Percentiles rank a stretch among this genome's conserved stretches.
These are phyloP conservation scores for Autographa pulchrina DNA, from an alignment of 2,888 invertebrate genomes.

Conservation along the genomic window DNA sequence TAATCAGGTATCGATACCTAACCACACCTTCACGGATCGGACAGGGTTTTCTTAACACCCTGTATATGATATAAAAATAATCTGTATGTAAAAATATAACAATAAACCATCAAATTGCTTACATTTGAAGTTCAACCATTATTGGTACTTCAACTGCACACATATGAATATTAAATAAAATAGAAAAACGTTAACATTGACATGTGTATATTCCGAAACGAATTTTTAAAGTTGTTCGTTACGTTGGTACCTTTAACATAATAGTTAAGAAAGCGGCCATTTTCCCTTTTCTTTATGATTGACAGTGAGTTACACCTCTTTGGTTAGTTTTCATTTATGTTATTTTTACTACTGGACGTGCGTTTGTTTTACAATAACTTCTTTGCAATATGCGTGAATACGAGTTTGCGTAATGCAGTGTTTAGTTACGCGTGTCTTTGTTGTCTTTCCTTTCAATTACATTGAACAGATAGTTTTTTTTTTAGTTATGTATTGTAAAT, in stretches of 20 bases:
- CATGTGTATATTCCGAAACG: slow-evolving; percentile 1
- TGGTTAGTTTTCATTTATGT: neutral
- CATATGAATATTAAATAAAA: neutral
- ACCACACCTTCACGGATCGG: too few relatives aligned
- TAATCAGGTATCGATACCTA: too few relatives aligned
- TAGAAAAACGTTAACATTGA: neutral
- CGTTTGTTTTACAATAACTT: neutral
- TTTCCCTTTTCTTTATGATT: slow-evolving; percentile 4
- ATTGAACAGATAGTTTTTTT: too few relatives aligned
- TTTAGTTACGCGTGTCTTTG: too few relatives aligned
- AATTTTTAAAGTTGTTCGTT: neutral
- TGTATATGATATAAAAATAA: too few relatives aligned
- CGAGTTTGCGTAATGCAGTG: too few relatives aligned
- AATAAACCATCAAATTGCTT: neutral
- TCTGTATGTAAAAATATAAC: neutral
- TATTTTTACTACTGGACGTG: neutral
- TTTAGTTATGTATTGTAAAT: too few relatives aligned
- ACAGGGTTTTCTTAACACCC: too few relatives aligned
- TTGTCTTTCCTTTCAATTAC: too few relatives aligned
- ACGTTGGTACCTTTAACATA: neutral
- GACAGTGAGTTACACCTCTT: slow-evolving; percentile 2
- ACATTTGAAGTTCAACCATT: neutral
- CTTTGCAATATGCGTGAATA: too few relatives aligned
- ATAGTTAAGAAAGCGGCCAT: slow-evolving; percentile 4
- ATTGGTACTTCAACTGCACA: neutral